phyloP scores from a whole-genome alignment of 2,113 vertebrate species.

The Elephas maximus region DNA sequence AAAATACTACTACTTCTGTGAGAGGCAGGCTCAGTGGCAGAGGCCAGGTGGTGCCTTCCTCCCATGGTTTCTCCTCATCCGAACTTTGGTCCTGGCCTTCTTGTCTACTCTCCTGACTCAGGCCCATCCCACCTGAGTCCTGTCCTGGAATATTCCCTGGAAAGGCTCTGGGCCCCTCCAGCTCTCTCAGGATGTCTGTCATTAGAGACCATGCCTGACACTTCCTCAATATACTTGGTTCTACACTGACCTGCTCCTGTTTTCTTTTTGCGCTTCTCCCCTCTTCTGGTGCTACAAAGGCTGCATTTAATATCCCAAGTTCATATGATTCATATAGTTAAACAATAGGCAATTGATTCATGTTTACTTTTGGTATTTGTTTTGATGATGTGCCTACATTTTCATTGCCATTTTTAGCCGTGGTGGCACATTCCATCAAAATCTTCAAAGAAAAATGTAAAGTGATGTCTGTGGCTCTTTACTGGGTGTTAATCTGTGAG shows the following conservation, averaged over 20 bases:
- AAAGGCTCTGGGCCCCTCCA: background rate
- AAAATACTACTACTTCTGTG: background rate
- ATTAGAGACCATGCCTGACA: background rate
- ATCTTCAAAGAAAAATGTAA: background rate
- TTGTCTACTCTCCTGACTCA: too few species aligned
- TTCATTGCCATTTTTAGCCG: background rate
- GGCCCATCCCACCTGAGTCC: background rate
- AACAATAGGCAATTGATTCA: background rate
- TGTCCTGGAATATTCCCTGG: background rate
- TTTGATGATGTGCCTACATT: background rate
- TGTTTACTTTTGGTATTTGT: background rate
- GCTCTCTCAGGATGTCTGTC: accelerated
- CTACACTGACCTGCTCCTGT: too few species aligned
- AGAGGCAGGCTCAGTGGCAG: background rate
- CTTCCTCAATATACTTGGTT: background rate
- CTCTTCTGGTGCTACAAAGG: background rate
- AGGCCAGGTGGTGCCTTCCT: background rate
- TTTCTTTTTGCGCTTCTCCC: background rate
- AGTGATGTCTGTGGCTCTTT: background rate
- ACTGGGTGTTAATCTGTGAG: background rate
- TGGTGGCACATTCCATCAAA: background rate
- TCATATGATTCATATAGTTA: background rate
- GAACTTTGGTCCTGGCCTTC: background rate
- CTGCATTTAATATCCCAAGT: background rate
- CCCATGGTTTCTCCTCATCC: too few species aligned